phyloP scores from a whole-genome alignment of 2,113 vertebrate species.

The Candoia aspera region DNA sequence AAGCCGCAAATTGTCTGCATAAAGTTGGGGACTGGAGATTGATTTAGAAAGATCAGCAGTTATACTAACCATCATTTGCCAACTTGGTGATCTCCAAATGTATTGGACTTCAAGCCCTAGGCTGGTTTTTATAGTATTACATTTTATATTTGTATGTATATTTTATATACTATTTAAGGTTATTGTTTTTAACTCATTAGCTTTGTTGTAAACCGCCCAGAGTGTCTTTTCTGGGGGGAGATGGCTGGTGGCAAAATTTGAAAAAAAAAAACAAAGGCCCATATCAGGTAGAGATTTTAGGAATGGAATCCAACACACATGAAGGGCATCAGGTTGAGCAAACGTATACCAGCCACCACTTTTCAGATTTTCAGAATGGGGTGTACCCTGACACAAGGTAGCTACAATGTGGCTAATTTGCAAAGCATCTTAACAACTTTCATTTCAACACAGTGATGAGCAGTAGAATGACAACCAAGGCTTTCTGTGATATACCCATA shows the following conservation, averaged over 20 bases:
- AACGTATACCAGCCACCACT: background rate
- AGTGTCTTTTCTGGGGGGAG: too few relatives aligned
- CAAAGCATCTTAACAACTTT: background rate
- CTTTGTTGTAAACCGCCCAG: too few relatives aligned
- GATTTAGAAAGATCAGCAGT: constrained; percentile 16
- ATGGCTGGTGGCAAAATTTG: too few relatives aligned
- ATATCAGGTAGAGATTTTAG: background rate
- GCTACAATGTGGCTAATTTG: background rate
- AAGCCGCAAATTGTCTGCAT: background rate
- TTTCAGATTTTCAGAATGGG: background rate
- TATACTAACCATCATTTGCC: background rate
- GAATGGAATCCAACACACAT: background rate
- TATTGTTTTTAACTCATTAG: too few relatives aligned
- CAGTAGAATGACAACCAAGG: background rate
- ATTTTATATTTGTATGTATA: too few relatives aligned
- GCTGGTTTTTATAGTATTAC: background rate
- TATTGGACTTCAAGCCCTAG: background rate
- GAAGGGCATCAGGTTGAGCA: background rate
- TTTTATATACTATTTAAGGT: too few relatives aligned
- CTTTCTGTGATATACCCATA: background rate
- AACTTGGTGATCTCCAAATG: background rate
- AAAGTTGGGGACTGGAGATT: background rate
- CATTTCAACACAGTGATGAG: background rate
- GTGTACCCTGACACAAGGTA: background rate
- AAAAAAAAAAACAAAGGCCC: too few relatives aligned